Conservation (phyloP, 2,113 vertebrate genomes). For the Calyptomena viridis region DNA sequence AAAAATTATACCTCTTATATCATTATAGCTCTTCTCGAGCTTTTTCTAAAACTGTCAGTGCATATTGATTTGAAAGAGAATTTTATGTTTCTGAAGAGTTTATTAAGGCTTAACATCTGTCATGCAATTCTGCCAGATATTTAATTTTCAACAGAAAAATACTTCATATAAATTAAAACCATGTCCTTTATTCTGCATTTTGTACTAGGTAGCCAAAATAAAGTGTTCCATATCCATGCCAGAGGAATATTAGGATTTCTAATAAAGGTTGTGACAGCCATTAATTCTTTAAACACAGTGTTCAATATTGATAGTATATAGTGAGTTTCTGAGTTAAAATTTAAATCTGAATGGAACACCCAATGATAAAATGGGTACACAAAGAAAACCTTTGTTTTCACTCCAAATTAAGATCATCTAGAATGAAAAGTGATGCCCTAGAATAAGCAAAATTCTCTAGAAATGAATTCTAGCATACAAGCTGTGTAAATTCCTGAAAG, state of each 20-base stretch:
- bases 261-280: not conserved
- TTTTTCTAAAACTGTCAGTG: not conserved
- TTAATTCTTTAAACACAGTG: not conserved
- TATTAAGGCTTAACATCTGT: not conserved
- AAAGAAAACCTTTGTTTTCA: not conserved
- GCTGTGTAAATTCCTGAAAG: not conserved
- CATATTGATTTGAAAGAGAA: not conserved
- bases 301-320: not conserved
- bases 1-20: not conserved
- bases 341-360: not conserved
- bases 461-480: not conserved
- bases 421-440: not conserved
- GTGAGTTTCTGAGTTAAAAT: not conserved
- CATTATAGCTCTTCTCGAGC: not conserved
- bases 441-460: fast-evolving
- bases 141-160: not conserved
- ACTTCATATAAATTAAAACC: not conserved
- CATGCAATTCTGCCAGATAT: not conserved
- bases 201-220: not conserved
- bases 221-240: not conserved
- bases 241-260: not conserved
- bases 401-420: not conserved
- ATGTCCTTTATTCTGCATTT: not conserved
- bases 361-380: not conserved
- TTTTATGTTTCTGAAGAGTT: not conserved